These are phyloP conservation scores for Gymnothorax javanicus DNA, from an alignment of 2,797 vertebrate genomes.

Conservation along the genomic window DNA sequence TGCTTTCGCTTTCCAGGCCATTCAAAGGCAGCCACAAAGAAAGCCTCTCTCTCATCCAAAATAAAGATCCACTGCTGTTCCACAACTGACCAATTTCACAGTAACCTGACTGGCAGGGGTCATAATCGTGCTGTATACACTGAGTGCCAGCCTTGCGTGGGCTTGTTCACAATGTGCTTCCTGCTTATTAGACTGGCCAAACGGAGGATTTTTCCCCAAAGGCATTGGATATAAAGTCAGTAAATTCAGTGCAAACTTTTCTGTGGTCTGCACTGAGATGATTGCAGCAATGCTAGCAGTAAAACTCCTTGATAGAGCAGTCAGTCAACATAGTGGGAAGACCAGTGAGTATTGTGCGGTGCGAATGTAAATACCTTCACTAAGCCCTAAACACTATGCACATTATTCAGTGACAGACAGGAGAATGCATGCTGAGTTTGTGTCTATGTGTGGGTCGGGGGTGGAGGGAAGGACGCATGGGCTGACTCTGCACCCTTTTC, in stretches of 20 bases:
- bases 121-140: constrained; percentile 31
- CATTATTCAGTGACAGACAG: constrained; percentile 11
- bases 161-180: constrained; percentile 42
- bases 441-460: not conserved
- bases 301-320: constrained; percentile 29
- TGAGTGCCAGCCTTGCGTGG: constrained; percentile 49
- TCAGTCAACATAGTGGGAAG: constrained; percentile 20
- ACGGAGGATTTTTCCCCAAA: constrained; percentile 54
- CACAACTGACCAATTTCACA: constrained; percentile 39
- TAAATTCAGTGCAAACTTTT: constrained; percentile 34
- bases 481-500: not conserved
- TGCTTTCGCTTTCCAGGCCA: constrained; percentile 49
- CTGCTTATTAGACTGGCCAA: constrained; percentile 46
- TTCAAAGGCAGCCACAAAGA: constrained; percentile 56
- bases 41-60: constrained; percentile 51
- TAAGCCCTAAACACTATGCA: constrained; percentile 7
- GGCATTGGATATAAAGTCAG: constrained; percentile 43
- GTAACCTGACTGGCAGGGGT: constrained; percentile 12
- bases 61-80: not conserved
- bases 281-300: constrained; percentile 39
- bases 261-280: constrained; percentile 33
- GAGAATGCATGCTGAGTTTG: not conserved
- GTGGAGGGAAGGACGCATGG: not conserved
- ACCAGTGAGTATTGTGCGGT: constrained; percentile 33
- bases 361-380: not conserved